Base-by-base conservation (phyloP, 1,140 invertebrate genomes). In the Ruditapes philippinarum region DNA sequence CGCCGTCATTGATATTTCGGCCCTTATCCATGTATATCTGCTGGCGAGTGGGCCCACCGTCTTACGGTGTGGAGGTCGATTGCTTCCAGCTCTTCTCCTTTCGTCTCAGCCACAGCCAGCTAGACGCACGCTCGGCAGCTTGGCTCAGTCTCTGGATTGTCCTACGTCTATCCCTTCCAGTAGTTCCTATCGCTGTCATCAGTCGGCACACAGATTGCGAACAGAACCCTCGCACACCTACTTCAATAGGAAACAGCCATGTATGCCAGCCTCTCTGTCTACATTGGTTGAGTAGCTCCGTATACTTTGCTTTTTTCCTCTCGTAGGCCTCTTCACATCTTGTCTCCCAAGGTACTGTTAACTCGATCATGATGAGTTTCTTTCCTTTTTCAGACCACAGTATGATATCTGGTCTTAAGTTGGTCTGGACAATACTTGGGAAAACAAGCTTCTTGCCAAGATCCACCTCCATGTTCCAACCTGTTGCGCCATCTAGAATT, bases 81-180 rank as follows among this genome's bases (percentile, higher is more conserved):
- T n/a, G 68, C 82, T 85, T 28, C 82, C 68, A 73, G 82, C 65
- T 73, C 82, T 85, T 85, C 65, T 85, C 42, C 54, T 65, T 60
- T 28, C 42, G 19, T 73, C 60, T 11, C 19, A 85, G n/a, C 82
- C 82, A 85, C 28, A 85, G 62, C 68, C 82, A 85, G 49, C 82
- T 85, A 3, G 82, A 70, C 25, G 62, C 82, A 25, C 45, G 25
- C 36, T 85, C 62, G 25, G 82, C 62, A 31, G 82, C 62, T 45
- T 85, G 62, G 45, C 82, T 54, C 42, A 85, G 62, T 85, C 62
- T 74, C n/a, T 51, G n/a, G 25, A 85, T 42, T 45, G 82, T 25
- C 40, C 12, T 70, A 17, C 31, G 38, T 49, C 45, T 70, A 12
- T 70, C 68, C 45, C 65, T 54, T 17, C 82, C 82, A 22, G n/a